A percentile compares a stretch with the other conserved stretches of the same genome.
These are phyloP conservation scores for Rhineura floridana DNA, from an alignment of 2,113 vertebrate species.

Conservation along the genomic window DNA sequence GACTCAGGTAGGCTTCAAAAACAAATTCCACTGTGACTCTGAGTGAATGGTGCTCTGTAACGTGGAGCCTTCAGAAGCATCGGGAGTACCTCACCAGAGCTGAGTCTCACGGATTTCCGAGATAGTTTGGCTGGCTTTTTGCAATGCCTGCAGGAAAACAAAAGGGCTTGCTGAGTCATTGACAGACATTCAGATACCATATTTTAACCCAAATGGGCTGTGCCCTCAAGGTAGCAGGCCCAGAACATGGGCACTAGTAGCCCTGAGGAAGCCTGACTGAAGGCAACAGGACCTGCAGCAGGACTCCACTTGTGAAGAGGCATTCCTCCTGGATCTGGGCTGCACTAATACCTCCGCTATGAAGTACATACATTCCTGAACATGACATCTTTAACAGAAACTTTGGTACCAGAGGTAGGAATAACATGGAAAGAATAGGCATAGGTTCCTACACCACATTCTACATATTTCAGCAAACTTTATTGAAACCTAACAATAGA, in stretches of 20 bases:
- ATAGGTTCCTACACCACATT: too few relatives aligned
- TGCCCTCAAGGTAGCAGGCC: background rate
- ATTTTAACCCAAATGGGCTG: background rate
- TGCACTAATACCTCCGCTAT: too few relatives aligned
- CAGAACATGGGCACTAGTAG: too few relatives aligned
- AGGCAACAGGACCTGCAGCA: background rate
- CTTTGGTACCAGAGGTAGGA: too few relatives aligned
- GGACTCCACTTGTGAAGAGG: background rate
- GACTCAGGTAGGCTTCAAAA: background rate
- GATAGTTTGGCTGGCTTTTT: conserved; percentile 83
- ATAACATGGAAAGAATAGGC: too few relatives aligned
- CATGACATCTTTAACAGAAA: too few relatives aligned
- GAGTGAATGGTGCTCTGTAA: background rate
- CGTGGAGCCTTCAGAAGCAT: background rate
- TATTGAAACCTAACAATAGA: too few relatives aligned
- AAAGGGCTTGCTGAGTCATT: background rate
- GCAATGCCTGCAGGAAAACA: conserved; percentile 71
- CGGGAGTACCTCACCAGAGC: conserved; percentile 72
- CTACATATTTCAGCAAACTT: too few relatives aligned
- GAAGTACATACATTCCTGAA: too few relatives aligned
- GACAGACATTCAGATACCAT: background rate
- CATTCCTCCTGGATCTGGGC: background rate
- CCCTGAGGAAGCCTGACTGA: background rate
- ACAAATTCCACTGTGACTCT: background rate
- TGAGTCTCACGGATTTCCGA: conserved; percentile 85